phyloP scores from a whole-genome alignment of 2,797 vertebrate genomes.

The Tangara arthus region DNA sequence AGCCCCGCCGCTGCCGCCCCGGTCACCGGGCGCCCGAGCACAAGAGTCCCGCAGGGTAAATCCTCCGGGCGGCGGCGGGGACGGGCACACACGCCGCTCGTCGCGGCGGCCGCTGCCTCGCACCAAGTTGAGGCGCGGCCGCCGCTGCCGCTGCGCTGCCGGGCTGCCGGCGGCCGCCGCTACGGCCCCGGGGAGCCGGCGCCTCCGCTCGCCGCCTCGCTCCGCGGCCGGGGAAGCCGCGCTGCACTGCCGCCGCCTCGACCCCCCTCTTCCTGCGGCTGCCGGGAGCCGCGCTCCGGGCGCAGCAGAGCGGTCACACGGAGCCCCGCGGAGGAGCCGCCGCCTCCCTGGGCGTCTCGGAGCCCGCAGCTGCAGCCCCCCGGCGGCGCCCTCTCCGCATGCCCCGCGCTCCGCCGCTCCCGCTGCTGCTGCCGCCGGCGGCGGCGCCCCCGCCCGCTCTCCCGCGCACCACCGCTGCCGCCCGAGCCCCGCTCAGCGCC shows the following conservation, averaged over 20 bases:
- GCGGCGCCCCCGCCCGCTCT: neutral
- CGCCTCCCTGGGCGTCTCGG: neutral
- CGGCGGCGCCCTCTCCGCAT: neutral
- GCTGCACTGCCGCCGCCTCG: conserved; percentile 2
- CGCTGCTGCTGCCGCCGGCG: neutral
- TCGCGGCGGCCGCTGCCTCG: neutral
- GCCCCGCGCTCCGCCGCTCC: neutral
- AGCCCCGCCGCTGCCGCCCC: neutral
- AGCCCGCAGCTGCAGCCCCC: neutral
- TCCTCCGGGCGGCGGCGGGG: neutral
- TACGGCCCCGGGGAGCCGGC: neutral
- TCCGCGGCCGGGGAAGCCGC: neutral
- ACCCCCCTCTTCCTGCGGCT: conserved; percentile 19
- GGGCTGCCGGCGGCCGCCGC: neutral
- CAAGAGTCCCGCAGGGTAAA: neutral
- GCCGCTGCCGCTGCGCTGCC: neutral
- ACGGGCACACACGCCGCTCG: neutral
- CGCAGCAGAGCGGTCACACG: neutral
- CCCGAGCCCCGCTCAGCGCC: neutral
- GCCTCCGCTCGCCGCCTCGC: neutral
- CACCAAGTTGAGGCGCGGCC: conserved; percentile 3
- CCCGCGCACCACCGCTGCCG: neutral
- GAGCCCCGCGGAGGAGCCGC: neutral
- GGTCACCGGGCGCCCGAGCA: neutral
- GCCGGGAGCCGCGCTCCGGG: neutral